A percentile compares a stretch with the other conserved stretches of the same genome.
These are phyloP conservation scores for Clupea harengus DNA, from an alignment of 2,113 vertebrate genomes.

Conservation along the genomic window DNA sequence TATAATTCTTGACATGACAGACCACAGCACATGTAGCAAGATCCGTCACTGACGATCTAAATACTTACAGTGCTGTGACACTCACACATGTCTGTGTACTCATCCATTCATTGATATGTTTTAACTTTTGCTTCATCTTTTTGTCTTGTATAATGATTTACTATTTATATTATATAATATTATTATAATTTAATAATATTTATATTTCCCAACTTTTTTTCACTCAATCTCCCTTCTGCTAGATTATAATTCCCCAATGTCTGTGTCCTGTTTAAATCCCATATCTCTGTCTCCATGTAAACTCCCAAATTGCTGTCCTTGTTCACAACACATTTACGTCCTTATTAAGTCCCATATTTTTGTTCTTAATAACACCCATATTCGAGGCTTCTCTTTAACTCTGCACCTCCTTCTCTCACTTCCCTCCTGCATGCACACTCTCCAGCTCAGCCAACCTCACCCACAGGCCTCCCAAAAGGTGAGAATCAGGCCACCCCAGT, in stretches of 20 bases:
- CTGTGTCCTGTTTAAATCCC: background rate
- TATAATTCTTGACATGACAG: background rate
- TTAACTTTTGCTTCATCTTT: background rate
- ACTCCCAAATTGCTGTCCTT: background rate
- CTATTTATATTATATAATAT: too few relatives aligned
- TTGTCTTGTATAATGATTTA: background rate
- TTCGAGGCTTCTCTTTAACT: background rate
- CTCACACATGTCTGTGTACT: background rate
- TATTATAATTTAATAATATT: background rate
- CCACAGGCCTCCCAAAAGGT: conserved; percentile 70
- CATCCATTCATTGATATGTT: background rate
- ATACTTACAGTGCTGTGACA: too few relatives aligned
- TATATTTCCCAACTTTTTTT: background rate
- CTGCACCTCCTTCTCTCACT: background rate
- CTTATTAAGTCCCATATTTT: background rate
- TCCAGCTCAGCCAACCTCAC: conserved; percentile 69
- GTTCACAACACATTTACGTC: background rate
- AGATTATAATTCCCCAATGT: background rate
- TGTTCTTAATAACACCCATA: background rate
- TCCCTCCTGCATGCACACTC: conserved; percentile 55
- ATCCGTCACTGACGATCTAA: background rate
- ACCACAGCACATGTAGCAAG: background rate
- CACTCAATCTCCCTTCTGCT: background rate
- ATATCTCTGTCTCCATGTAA: background rate
- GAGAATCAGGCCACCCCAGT: conserved; percentile 55